phyloP scores from a whole-genome alignment of 2,888 invertebrate genomes.

The Neoaliturus tenellus region DNA sequence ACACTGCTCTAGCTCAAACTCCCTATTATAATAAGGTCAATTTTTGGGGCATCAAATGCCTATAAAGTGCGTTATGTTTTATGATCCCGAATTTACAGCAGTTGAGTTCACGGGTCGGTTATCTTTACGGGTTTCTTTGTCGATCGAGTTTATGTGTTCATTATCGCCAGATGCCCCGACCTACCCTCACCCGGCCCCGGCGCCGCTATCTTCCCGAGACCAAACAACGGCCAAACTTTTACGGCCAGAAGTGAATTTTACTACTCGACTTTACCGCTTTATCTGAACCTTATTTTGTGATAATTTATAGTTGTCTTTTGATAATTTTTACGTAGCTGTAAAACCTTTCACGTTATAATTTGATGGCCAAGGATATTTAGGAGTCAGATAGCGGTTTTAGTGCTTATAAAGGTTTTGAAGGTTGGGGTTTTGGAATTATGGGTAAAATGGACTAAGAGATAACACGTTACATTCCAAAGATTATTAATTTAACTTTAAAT shows the following conservation, averaged over 20 bases:
- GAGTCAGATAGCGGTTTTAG: background rate
- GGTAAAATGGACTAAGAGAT: too few species aligned
- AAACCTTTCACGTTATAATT: slow-evolving; percentile 15
- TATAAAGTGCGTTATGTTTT: background rate
- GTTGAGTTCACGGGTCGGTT: background rate
- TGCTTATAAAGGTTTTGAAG: background rate
- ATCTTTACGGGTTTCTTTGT: slow-evolving; percentile 19
- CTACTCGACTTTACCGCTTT: background rate
- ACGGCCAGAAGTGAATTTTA: slow-evolving; percentile 2
- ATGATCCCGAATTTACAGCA: background rate
- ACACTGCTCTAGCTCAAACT: too few species aligned
- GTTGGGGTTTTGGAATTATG: too few species aligned
- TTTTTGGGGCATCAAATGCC: slow-evolving; percentile 2
- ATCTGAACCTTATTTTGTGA: slow-evolving; percentile 7
- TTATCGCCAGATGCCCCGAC: slow-evolving; percentile 12
- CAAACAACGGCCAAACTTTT: slow-evolving; percentile 11
- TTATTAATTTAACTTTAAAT: too few species aligned
- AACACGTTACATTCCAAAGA: too few species aligned
- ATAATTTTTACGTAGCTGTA: background rate
- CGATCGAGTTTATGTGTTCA: slow-evolving; percentile 4
- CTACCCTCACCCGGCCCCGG: background rate
- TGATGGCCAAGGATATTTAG: background rate
- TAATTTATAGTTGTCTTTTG: slow-evolving; percentile 22
- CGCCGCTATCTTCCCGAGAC: slow-evolving; percentile 2
- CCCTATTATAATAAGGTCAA: background rate